Percentiles rank a stretch among this genome's conserved stretches.
phyloP scores from a whole-genome alignment of 1,140 invertebrate genomes.

The Drosophila jambulina region DNA sequence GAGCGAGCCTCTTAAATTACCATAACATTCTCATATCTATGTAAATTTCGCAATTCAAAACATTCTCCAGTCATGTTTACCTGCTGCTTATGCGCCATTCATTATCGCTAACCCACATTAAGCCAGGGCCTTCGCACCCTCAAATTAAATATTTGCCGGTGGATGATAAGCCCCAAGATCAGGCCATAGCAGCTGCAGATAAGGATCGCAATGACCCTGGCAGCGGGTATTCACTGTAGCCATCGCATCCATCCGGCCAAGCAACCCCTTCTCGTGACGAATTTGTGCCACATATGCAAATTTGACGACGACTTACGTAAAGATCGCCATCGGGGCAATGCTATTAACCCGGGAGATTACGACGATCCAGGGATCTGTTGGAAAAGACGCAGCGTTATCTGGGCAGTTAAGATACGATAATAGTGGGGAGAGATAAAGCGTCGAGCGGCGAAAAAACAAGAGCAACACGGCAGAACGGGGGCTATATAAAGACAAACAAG shows the following conservation, averaged over 20 bases:
- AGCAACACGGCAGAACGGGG: conserved; percentile 20
- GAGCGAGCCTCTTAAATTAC: conserved; percentile 11
- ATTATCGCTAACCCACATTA: conserved; percentile 24
- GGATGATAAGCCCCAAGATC: conserved; percentile 37
- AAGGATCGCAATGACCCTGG: conserved; percentile 36
- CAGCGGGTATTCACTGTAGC: conserved; percentile 46
- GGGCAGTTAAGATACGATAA: conserved; percentile 53
- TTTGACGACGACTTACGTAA: conserved; percentile 61
- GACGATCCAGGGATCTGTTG: conserved; percentile 8
- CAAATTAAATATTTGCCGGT: conserved; percentile 33
- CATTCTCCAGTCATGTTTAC: conserved; percentile 1
- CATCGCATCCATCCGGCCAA: neutral
- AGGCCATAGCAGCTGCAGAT: conserved; percentile 23
- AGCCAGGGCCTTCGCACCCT: conserved; percentile 26
- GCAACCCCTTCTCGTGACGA: conserved; percentile 37
- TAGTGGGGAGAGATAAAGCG: conserved; percentile 36
- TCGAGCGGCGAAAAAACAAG: conserved; percentile 16
- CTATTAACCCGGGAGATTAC: conserved; percentile 48
- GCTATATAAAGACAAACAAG: conserved; percentile 55
- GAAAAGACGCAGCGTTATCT: conserved; percentile 71
- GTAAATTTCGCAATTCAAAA: conserved; percentile 9
- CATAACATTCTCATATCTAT: conserved; percentile 11
- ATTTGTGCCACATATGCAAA: conserved; percentile 71
- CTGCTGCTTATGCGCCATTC: conserved; percentile 6
- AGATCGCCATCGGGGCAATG: conserved; percentile 45